Conservation (phyloP, 2,113 vertebrate species). For the Ascaphus truei region DNA sequence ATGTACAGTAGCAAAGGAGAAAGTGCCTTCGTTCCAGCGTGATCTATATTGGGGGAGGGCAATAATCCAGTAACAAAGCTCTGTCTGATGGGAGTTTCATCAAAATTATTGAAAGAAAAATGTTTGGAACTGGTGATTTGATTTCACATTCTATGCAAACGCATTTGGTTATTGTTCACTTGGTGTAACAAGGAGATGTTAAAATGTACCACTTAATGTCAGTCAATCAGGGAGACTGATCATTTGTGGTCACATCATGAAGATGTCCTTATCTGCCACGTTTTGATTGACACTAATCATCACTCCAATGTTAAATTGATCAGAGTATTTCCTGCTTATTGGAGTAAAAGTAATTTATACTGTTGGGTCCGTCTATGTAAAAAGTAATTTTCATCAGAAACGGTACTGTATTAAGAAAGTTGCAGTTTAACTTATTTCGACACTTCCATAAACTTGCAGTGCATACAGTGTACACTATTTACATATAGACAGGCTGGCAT, state of each 20-base stretch:
- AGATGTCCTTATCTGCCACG: conserved; percentile 4
- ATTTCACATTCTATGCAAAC: neutral
- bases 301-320: neutral
- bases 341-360: conserved; percentile 10
- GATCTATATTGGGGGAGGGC: no score
- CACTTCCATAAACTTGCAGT: no score
- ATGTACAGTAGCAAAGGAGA: no score
- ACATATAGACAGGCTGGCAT: no score
- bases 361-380: neutral
- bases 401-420: no score
- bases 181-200: neutral
- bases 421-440: conserved; percentile 4
- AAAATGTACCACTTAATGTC: conserved; percentile 31
- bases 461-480: no score
- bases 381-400: no score
- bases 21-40: no score
- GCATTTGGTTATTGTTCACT: conserved; percentile 8
- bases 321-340: neutral
- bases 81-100: neutral
- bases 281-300: conserved; percentile 8
- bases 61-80: no score
- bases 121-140: neutral
- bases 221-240: neutral
- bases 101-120: neutral
- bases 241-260: neutral